Evolutionary conservation across 1,140 invertebrate genomes (phyloP).

Genomic region (Pseudomyrmex gracilis): DNA sequence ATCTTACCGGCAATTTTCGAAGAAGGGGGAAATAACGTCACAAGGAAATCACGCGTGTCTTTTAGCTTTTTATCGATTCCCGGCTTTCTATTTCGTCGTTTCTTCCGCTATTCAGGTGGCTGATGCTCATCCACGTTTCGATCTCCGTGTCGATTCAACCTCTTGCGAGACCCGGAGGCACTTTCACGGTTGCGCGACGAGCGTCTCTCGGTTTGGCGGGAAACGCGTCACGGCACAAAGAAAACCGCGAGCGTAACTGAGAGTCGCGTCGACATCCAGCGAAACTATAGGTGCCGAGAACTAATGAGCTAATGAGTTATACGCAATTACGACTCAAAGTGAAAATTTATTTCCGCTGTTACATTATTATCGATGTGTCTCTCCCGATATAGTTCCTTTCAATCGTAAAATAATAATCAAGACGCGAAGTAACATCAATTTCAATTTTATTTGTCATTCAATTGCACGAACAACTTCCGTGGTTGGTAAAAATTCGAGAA

Average conservation of each 20-base stretch:
- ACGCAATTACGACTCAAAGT: background rate
- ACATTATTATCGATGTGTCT: conserved; percentile 3
- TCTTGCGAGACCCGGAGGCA: conserved; percentile 36
- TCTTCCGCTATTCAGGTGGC: conserved; percentile 62
- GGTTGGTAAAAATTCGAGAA: background rate
- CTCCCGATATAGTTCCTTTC: background rate
- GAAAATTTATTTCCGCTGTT: conserved; percentile 11
- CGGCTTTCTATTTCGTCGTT: conserved; percentile 69
- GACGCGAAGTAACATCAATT: background rate
- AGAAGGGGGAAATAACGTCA: conserved; percentile 22
- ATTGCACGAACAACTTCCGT: background rate
- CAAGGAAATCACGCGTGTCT: conserved; percentile 63
- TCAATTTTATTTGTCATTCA: background rate
- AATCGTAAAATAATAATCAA: background rate
- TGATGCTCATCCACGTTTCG: conserved; percentile 45
- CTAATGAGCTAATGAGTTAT: conserved; percentile 12
- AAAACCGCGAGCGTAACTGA: conserved; percentile 1
- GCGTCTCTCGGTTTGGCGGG: conserved; percentile 2
- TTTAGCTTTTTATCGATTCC: conserved; percentile 19
- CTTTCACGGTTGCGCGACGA: conserved; percentile 57
- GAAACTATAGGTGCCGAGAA: conserved; percentile 10
- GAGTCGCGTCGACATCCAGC: background rate
- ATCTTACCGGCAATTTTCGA: background rate
- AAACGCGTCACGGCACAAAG: conserved; percentile 29
- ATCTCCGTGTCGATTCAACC: conserved; percentile 39